These are phyloP conservation scores for Dendrocincla tyrannina DNA, from an alignment of 2,797 vertebrate species.

Conservation along the genomic window DNA sequence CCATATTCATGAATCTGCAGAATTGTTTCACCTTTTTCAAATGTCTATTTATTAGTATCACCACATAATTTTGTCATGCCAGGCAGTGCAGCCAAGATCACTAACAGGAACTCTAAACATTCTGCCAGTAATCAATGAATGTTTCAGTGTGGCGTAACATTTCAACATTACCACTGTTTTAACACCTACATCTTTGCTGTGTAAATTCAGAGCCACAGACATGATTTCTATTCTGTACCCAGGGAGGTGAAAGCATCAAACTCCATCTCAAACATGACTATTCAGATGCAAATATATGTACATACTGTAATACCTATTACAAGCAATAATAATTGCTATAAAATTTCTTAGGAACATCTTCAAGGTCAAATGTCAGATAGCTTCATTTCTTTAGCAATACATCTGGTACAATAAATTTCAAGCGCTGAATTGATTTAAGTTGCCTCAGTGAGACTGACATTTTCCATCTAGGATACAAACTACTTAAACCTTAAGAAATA, in stretches of 20 bases:
- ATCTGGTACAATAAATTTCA: not conserved
- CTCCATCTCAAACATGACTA: accelerated
- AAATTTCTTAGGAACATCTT: not conserved
- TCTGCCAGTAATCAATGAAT: not conserved
- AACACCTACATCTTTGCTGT: not conserved
- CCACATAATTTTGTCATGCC: not conserved
- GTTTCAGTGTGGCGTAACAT: not conserved
- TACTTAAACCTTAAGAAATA: not conserved
- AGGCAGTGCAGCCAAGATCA: not conserved
- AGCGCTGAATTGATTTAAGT: not conserved
- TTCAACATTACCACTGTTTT: not conserved
- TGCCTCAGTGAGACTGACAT: not conserved
- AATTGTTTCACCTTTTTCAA: not conserved
- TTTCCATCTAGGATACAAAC: not conserved
- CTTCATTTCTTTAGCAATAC: not conserved
- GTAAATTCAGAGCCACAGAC: not conserved
- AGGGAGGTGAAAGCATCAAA: not conserved
- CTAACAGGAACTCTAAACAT: not conserved
- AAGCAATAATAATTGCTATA: not conserved
- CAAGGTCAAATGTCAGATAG: not conserved
- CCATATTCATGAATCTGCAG: not conserved
- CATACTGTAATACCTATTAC: not conserved
- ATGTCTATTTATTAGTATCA: slow-evolving; percentile 8
- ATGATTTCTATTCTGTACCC: not conserved
- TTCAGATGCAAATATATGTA: not conserved